Conservation (phyloP, 2,113 vertebrate genomes). For the Brachirus orientalis region DNA sequence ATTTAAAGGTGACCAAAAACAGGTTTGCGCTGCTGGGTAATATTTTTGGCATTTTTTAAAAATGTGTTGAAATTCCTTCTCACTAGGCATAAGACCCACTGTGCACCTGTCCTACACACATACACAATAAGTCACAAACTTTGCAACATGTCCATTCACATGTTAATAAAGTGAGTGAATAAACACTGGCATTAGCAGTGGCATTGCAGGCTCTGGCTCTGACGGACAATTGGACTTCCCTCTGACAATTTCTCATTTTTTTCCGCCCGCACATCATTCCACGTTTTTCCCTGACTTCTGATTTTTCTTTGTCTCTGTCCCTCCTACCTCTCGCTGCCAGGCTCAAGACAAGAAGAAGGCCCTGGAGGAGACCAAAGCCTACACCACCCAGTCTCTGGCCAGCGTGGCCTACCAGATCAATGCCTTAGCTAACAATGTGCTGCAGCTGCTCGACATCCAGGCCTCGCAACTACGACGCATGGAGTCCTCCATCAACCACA, state of each 20-base stretch:
- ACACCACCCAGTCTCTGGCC: slow-evolving; percentile 98
- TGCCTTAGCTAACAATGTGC: slow-evolving; percentile 98
- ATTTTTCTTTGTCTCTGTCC: slow-evolving; percentile 24
- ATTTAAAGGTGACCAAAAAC: slow-evolving; percentile 64
- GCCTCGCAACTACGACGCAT: slow-evolving; percentile 98
- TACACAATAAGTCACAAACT: too few relatives aligned
- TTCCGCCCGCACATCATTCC: slow-evolving; percentile 26
- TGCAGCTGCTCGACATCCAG: slow-evolving; percentile 97
- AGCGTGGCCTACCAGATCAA: slow-evolving; percentile 99
- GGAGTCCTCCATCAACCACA: slow-evolving; percentile 97
- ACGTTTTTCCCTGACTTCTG: slow-evolving; percentile 15
- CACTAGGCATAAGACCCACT: slow-evolving; percentile 54
- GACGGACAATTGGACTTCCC: slow-evolving; percentile 1
- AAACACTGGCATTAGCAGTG: slow-evolving; percentile 30
- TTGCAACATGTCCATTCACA: slow-evolving; percentile 1
- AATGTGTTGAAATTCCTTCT: slow-evolving; percentile 66
- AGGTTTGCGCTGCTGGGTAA: slow-evolving; percentile 51
- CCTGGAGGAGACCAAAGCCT: slow-evolving; percentile 99
- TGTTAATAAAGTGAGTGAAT: slow-evolving; percentile 8
- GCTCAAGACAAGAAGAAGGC: slow-evolving; percentile 99
- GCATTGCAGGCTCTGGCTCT: slow-evolving; percentile 16
- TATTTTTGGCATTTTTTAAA: slow-evolving; percentile 9
- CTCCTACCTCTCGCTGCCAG: slow-evolving; percentile 72
- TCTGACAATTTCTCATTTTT: slow-evolving; percentile 30
- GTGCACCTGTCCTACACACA: slow-evolving; percentile 56